Evolutionary conservation across 2,888 invertebrate species (phyloP).

Genomic region (Eilema sororculum): DNA sequence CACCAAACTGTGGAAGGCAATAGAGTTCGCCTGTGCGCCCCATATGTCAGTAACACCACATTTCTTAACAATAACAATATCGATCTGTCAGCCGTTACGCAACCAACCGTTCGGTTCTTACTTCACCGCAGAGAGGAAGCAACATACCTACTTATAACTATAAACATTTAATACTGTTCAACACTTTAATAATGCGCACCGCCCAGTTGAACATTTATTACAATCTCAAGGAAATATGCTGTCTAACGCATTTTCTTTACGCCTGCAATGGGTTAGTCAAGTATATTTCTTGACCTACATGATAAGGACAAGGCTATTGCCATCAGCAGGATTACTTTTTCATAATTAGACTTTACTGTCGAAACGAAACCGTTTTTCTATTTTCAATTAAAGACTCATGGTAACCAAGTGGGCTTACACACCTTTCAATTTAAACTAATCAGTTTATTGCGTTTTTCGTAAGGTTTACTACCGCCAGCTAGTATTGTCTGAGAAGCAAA

Average conservation of each 20-base stretch:
- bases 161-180: no score
- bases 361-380: background rate
- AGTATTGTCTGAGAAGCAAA: background rate
- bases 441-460: no score
- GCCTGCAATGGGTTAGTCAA: conserved; percentile 20
- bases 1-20: conserved; percentile 37
- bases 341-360: background rate
- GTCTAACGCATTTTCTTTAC: conserved; percentile 27
- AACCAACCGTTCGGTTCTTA: conserved; percentile 49
- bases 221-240: conserved; percentile 35
- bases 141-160: conserved; percentile 43
- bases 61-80: conserved; percentile 57
- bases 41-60: conserved; percentile 43
- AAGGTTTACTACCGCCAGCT: background rate
- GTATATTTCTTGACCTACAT: no score
- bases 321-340: background rate
- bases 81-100: conserved; percentile 56
- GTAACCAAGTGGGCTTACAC: background rate
- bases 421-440: background rate
- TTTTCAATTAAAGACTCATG: background rate
- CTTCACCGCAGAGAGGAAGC: conserved; percentile 58
- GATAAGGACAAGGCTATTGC: no score
- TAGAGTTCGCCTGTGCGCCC: conserved; percentile 36
- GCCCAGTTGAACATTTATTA: conserved; percentile 38
- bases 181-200: conserved; percentile 50